Evolutionary conservation across 2,113 vertebrate genomes (phyloP), one percentile per base, ranked within the genome.

Genomic region (Gila orcuttii): DNA sequence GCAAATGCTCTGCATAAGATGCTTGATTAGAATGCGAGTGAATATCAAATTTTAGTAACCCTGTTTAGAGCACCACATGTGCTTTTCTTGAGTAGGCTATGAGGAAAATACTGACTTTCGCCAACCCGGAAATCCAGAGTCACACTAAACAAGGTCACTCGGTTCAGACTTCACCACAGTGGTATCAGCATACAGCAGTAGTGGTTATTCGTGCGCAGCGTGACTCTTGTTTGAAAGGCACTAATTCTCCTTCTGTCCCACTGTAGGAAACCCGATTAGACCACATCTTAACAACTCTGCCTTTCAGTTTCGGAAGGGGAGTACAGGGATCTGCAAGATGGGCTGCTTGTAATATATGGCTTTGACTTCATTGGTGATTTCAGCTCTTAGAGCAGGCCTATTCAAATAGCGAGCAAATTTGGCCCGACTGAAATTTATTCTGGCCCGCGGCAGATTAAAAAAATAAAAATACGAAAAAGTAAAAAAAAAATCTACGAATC

Each of bases 291-390:
- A 33, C 62, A 39, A 78, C 47, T 69, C 84, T 57, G 74, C 74
- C 75, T 75, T 79, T 79, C 77, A 74, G 78, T 6, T 57, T n/a
- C 0, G 23, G 15, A 57, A 62, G 57, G 60, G 57, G 2, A 82
- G 47, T 47, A 45, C 57, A 9, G 15, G 59, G 42, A 50, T 60
- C 42, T 39, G 57, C 33, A 28, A 68, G 62, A 68, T 10, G 23
- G 36, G 11, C 42, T 9, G 10, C 25, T 31, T 71, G 84, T 62
- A 78, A 64, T 78, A 33, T 50, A 36, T 23, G 52, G 28, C 82
- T 88, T 59, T 79, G 55, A 87, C 87, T 90, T 83, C 76, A 76
- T 83, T 68, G 85, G 82, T 87, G 84, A 39, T 83, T 73, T 88
- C 55, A 73, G 87, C 64, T 80, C 68, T 69, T 39, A 39, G 79